Evolutionary conservation across 2,797 vertebrate species (phyloP).

Genomic region (Phaenicophaeus curvirostris): DNA sequence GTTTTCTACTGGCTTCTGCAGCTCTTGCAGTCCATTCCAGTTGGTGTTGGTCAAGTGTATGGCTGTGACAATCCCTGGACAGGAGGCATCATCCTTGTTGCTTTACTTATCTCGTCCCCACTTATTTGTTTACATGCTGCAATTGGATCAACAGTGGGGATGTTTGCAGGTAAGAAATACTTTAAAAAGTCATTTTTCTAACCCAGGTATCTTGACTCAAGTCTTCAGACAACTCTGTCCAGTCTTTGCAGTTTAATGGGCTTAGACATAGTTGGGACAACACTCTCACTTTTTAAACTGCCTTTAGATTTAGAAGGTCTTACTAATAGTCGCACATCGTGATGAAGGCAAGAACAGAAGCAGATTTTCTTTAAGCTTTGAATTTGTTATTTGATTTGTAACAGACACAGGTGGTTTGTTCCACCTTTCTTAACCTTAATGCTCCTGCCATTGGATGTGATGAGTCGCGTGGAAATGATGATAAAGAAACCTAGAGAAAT

Average conservation of each 20-base stretch:
- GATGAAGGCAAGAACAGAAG: neutral
- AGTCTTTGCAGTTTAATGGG: accelerated
- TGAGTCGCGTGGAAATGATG: neutral
- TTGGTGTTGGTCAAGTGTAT: slow-evolving; percentile 91
- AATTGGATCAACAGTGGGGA: slow-evolving; percentile 89
- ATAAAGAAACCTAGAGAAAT: neutral
- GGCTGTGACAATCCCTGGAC: slow-evolving; percentile 95
- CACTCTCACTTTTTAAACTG: neutral
- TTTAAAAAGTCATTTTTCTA: neutral
- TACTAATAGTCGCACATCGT: neutral
- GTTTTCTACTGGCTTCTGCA: slow-evolving; percentile 55
- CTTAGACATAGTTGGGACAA: neutral
- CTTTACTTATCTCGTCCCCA: slow-evolving; percentile 90
- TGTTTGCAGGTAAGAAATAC: slow-evolving; percentile 86
- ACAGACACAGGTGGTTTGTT: neutral
- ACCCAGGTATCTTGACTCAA: neutral
- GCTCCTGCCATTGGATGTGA: neutral
- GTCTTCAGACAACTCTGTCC: neutral
- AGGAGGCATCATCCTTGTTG: slow-evolving; percentile 88
- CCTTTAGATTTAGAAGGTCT: neutral
- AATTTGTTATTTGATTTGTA: neutral
- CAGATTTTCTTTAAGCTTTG: neutral
- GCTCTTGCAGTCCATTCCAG: slow-evolving; percentile 90
- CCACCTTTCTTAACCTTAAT: neutral
- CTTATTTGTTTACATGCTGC: slow-evolving; percentile 89